phyloP scores from a whole-genome alignment of 1,140 invertebrate species.

The Andrena cerasifolii region DNA sequence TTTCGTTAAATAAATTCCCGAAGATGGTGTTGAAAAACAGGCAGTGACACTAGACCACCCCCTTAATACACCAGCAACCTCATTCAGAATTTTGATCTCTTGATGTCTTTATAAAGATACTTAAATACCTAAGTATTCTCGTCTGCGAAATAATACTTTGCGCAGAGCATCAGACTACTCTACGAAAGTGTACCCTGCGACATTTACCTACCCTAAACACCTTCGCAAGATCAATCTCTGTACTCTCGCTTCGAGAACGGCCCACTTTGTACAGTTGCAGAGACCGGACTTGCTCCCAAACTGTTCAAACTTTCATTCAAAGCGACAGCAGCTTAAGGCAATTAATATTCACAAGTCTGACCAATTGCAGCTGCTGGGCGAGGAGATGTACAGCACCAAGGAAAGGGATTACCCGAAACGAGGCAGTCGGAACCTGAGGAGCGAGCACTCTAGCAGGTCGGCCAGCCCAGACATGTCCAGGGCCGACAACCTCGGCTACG shows the following conservation, averaged over 20 bases:
- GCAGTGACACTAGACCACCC: no score
- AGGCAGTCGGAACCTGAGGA: conserved; percentile 41
- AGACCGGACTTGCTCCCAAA: neutral
- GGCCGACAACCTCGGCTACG: conserved; percentile 75
- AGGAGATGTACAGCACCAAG: conserved; percentile 76
- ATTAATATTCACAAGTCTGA: neutral
- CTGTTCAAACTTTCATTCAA: neutral
- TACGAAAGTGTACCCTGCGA: no score
- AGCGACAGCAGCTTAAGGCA: no score
- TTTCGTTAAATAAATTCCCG: no score
- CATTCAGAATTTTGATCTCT: no score
- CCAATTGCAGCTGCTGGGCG: conserved; percentile 76
- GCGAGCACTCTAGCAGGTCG: conserved; percentile 73
- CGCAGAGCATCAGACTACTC: no score
- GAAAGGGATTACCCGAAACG: conserved; percentile 71
- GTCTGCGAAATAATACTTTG: no score
- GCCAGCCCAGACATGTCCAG: conserved; percentile 70
- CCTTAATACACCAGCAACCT: no score
- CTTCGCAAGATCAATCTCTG: neutral
- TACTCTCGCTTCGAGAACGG: neutral
- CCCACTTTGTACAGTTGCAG: neutral
- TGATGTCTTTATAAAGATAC: no score
- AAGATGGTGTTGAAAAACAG: no score
- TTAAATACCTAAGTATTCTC: no score
- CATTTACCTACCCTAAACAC: no score